phyloP scores from a whole-genome alignment of 2,888 invertebrate genomes.

The Tricholauxania praeusta region DNA sequence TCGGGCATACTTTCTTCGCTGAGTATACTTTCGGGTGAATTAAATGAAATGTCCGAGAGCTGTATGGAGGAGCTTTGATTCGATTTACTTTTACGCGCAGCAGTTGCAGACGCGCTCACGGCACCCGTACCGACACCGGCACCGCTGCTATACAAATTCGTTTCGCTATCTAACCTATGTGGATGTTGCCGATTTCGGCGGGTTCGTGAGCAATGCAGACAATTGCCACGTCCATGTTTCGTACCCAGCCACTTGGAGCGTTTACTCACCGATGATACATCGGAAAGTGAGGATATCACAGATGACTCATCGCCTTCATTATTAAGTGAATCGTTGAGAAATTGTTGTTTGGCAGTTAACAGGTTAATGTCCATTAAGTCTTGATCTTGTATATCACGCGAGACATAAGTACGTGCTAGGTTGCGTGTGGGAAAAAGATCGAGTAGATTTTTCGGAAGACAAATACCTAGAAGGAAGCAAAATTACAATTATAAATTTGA shows the following conservation, averaged over 20 bases:
- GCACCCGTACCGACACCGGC: constrained; percentile 30
- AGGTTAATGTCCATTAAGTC: constrained; percentile 63
- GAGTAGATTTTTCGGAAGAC: constrained; percentile 67
- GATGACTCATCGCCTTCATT: constrained; percentile 65
- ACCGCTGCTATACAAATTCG: constrained; percentile 45
- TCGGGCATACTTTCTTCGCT: constrained; percentile 67
- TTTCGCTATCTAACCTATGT: constrained; percentile 50
- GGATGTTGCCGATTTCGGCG: constrained; percentile 57
- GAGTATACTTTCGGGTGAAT: constrained; percentile 67
- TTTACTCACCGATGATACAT: constrained; percentile 66
- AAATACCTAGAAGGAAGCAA: constrained; percentile 56
- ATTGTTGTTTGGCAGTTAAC: constrained; percentile 60
- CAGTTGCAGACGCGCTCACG: constrained; percentile 30
- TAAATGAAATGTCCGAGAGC: constrained; percentile 63
- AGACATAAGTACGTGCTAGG: constrained; percentile 65
- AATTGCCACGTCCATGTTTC: constrained; percentile 64
- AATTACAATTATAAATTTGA: constrained; percentile 6
- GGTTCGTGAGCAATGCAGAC: constrained; percentile 64
- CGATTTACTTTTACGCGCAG: background rate
- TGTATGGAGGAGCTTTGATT: constrained; percentile 56
- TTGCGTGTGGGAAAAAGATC: constrained; percentile 65
- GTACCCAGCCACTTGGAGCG: constrained; percentile 62
- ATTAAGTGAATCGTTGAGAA: constrained; percentile 64
- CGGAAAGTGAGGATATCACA: constrained; percentile 67
- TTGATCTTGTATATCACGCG: constrained; percentile 65